Evolutionary conservation across 2,797 vertebrate genomes (phyloP).

Genomic region (Thunnus albacares): DNA sequence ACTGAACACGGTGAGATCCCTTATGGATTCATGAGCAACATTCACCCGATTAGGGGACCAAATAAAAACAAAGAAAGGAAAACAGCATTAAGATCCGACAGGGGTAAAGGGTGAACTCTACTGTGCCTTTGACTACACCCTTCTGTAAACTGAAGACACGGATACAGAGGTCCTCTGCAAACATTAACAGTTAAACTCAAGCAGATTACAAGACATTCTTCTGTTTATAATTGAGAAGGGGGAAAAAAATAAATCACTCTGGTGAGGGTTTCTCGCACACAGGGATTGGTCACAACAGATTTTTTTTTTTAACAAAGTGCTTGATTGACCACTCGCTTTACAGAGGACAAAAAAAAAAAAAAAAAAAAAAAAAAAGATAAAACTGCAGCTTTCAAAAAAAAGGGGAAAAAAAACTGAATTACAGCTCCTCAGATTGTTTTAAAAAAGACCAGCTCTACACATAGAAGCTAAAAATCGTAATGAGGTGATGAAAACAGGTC

Average conservation of each 20-base stretch:
- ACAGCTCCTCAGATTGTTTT: constrained; percentile 68
- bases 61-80: constrained; percentile 64
- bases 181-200: constrained; percentile 71
- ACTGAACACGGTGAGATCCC: constrained; percentile 75
- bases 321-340: constrained; percentile 85
- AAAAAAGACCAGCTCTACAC: constrained; percentile 67
- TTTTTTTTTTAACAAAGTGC: constrained; percentile 83
- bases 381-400: constrained; percentile 77
- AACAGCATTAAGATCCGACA: constrained; percentile 81
- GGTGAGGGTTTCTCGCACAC: constrained; percentile 62
- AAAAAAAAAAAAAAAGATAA: constrained; percentile 61
- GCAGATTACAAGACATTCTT: constrained; percentile 73
- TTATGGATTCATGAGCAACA: constrained; percentile 76
- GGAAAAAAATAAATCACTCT: constrained; percentile 54
- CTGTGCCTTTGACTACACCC: constrained; percentile 77
- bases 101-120: constrained; percentile 73
- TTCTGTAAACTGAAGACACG: constrained; percentile 80
- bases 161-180: constrained; percentile 62
- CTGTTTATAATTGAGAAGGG: constrained; percentile 55
- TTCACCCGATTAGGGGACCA: constrained; percentile 76
- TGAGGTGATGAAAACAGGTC: constrained; percentile 71
- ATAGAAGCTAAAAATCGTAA: constrained; percentile 78
- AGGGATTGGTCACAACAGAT: constrained; percentile 75
- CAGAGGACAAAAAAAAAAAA: constrained; percentile 65
- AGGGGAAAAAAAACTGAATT: constrained; percentile 65